Evolutionary conservation across 2,797 vertebrate genomes (phyloP).

Genomic region (Spinus pinus): DNA sequence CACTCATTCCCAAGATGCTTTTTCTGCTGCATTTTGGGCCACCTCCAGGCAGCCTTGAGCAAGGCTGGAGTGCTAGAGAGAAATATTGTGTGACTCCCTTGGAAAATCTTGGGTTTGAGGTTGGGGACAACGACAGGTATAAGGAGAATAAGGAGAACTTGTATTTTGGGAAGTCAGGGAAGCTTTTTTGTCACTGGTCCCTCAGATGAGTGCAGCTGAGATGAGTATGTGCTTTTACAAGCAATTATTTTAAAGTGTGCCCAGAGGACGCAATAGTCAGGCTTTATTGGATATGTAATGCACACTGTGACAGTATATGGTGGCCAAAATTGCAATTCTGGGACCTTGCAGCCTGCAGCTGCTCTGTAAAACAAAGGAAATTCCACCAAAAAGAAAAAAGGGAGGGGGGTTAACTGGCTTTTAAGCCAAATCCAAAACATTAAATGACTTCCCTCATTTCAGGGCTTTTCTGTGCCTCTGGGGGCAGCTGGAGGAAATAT

Average conservation of each 20-base stretch:
- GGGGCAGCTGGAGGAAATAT: neutral
- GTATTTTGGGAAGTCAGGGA: neutral
- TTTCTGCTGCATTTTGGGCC: neutral
- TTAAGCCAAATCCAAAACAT: conserved; percentile 33
- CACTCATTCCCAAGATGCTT: accelerated
- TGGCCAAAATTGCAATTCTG: conserved; percentile 47
- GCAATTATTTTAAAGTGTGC: conserved; percentile 39
- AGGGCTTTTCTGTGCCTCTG: neutral
- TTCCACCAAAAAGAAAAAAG: neutral
- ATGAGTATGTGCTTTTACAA: conserved; percentile 37
- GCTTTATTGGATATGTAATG: conserved; percentile 41
- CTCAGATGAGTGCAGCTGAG: neutral
- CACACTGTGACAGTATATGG: neutral
- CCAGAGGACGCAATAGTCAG: conserved; percentile 22
- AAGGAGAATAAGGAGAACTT: neutral
- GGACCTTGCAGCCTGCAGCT: conserved; percentile 49
- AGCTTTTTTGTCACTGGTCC: neutral
- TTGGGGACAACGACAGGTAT: neutral
- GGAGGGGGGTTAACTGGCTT: neutral
- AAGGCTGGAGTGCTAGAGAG: neutral
- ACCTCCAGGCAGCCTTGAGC: neutral
- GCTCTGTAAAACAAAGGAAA: conserved; percentile 58
- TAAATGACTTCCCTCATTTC: conserved; percentile 41
- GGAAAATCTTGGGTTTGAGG: neutral
- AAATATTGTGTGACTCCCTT: neutral